Conservation (phyloP, 2,797 vertebrate genomes). For the Poecilia picta region DNA sequence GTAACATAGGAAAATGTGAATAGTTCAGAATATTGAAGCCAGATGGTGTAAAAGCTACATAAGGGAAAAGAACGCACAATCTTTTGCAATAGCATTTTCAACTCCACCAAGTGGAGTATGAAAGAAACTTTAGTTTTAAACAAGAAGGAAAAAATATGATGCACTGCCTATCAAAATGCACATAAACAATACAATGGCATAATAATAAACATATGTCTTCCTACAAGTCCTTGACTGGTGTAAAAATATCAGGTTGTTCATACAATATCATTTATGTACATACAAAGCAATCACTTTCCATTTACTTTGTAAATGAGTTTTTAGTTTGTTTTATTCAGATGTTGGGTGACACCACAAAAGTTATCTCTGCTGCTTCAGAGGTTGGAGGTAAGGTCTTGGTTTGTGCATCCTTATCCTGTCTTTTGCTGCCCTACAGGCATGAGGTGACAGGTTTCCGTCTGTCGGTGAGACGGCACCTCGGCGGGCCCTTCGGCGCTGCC, state of each 20-base stretch:
- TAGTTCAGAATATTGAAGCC: neutral
- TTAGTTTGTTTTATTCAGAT: neutral
- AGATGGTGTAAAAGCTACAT: conserved; percentile 3
- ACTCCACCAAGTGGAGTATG: conserved; percentile 5
- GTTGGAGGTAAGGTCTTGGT: conserved; percentile 53
- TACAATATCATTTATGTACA: conserved; percentile 32
- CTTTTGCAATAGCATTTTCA: conserved; percentile 8
- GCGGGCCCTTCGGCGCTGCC: conserved; percentile 52
- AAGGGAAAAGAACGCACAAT: conserved; percentile 26
- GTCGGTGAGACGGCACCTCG: fast-evolving
- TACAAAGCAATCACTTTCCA: conserved; percentile 4
- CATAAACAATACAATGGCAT: conserved; percentile 12
- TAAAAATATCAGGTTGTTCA: conserved; percentile 15
- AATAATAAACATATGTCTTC: conserved; percentile 2
- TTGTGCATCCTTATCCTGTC: conserved; percentile 45
- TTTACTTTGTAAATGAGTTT: conserved; percentile 25
- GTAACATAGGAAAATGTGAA: neutral
- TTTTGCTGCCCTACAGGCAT: conserved; percentile 16
- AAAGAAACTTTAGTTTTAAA: conserved; percentile 1
- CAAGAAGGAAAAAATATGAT: conserved; percentile 2
- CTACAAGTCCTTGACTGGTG: neutral
- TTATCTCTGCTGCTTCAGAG: conserved; percentile 54
- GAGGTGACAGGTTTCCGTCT: conserved; percentile 5
- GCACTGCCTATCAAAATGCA: conserved; percentile 12
- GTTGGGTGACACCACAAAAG: neutral